Conservation (phyloP, 2,888 invertebrate species). For the Agrochola macilenta region DNA sequence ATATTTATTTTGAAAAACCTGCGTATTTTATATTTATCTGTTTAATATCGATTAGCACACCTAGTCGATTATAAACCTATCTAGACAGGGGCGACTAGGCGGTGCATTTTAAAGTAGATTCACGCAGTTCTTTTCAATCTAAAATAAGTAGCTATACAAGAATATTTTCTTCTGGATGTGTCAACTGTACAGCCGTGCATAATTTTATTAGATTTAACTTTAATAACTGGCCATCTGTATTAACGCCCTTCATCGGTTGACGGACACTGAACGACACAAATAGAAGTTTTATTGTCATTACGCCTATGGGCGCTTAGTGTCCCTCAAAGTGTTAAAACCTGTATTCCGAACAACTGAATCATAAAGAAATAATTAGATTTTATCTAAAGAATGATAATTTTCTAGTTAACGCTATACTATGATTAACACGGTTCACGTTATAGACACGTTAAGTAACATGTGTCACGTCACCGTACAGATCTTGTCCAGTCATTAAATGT, state of each 20-base stretch:
- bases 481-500: constrained; percentile 23
- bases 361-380: constrained; percentile 4
- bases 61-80: constrained; percentile 37
- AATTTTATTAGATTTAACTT: constrained; percentile 17
- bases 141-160: constrained; percentile 3
- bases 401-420: neutral
- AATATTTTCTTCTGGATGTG: neutral
- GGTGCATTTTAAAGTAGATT: constrained; percentile 24
- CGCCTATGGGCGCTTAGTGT: too few species aligned
- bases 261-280: too few species aligned
- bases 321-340: neutral
- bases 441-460: too few species aligned
- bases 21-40: constrained; percentile 30
- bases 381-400: neutral
- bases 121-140: constrained; percentile 36
- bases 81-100: constrained; percentile 31
- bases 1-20: constrained; percentile 40
- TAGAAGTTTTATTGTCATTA: too few species aligned
- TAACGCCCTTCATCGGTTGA: too few species aligned
- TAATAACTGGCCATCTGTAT: constrained; percentile 21
- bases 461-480: neutral
- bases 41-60: constrained; percentile 3
- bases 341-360: neutral
- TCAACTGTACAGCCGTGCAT: constrained; percentile 13
- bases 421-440: neutral